Base-by-base conservation (phyloP, 2,797 vertebrate genomes). In the Arctocebus calabarensis region DNA sequence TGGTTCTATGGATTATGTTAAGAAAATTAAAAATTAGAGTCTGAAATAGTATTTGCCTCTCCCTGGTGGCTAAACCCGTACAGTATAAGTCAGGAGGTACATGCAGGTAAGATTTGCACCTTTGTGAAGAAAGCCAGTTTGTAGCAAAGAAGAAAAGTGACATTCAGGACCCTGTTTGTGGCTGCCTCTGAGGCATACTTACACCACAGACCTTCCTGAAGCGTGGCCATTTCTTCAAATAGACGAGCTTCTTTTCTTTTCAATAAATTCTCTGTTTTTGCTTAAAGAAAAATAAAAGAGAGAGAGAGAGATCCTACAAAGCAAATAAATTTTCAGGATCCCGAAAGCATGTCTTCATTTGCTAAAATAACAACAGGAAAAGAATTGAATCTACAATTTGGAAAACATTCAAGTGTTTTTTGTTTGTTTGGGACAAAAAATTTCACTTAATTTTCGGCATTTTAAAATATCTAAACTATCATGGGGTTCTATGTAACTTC, bases 281-380 rank as follows among this genome's bases (percentile, higher is more conserved):
- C 32, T 92, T 27, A 40, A 78, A 71, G 23, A 32, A 52, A 82
- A 68, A 29, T 32, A 34, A 40, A 92, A 43, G 70, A 61, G 10
- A 62, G 59, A 61, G 27, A 88, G 48, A 88, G 7, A 16, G 29
- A 59, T 32, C 6, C 3, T 23, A 59, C 3, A 59, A 91, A 84
- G 14, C 32, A 95, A 95, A 52, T 52, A 52, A 48, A 22, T 61
- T 23, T 77, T 84, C 13, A 59, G 25, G 82, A 70, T n/a, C 29
- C 43, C 45, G 9, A 71, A 93, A 43, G 22, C 43, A 75, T n/a
- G 11, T 77, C 37, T 73, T 88, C 68, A 77, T 75, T 81, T 83
- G 25, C 11, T 52, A 52, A 74, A 93, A 89, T 45, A 96, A 83
- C 3, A n/a, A 66, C 68, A 86, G 62, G 14, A 79, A 62, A 90